These are phyloP conservation scores for Strigamia crassipes DNA, from an alignment of 2,888 invertebrate genomes.

Conservation along the genomic window DNA sequence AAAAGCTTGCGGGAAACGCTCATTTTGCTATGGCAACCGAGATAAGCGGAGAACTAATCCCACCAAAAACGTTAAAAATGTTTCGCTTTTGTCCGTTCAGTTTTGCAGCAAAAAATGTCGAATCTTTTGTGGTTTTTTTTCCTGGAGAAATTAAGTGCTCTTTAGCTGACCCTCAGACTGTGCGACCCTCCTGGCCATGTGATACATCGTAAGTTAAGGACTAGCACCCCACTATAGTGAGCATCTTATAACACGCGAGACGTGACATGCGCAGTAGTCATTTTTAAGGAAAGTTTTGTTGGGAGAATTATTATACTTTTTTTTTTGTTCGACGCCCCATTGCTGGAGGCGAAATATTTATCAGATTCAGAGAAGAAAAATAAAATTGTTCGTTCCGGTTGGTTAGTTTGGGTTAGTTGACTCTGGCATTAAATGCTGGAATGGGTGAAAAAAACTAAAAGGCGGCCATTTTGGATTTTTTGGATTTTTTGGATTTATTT, in stretches of 20 bases:
- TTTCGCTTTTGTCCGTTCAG: neutral
- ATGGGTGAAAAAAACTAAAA: too few species aligned
- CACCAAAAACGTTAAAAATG: neutral
- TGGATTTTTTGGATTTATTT: neutral
- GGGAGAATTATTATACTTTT: neutral
- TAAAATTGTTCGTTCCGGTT: neutral
- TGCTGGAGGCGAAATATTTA: neutral
- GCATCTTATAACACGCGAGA: neutral
- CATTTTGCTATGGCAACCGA: neutral
- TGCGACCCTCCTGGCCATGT: neutral
- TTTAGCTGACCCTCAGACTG: neutral
- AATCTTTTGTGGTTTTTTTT: neutral
- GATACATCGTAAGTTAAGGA: neutral
- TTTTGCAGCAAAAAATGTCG: neutral
- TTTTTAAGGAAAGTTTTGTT: neutral
- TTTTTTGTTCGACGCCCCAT: neutral
- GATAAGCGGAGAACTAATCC: too few species aligned
- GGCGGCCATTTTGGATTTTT: too few species aligned
- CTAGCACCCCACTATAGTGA: neutral
- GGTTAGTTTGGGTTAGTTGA: neutral
- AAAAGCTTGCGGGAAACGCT: neutral
- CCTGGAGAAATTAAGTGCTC: slow-evolving; percentile 30
- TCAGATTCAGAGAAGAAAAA: neutral
- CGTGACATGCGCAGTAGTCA: neutral
- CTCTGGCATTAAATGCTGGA: neutral